A percentile compares a stretch with the other conserved stretches of the same genome.
These are phyloP conservation scores for Phortica variegata DNA, from an alignment of 1,140 invertebrate species.

Conservation along the genomic window DNA sequence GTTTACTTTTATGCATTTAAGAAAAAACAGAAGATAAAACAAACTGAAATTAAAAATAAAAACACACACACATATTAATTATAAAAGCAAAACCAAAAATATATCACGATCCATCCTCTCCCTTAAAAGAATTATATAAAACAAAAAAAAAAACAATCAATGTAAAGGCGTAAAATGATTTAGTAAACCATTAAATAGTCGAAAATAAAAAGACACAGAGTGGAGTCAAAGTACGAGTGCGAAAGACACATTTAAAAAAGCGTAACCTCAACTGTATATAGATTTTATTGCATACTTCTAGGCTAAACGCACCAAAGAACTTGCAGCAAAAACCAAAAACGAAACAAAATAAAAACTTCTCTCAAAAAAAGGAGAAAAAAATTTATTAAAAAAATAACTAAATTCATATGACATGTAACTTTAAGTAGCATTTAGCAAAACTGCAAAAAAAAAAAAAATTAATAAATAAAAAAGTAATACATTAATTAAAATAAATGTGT, in stretches of 20 bases:
- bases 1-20: too few species aligned
- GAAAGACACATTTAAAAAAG: slow-evolving; percentile 15
- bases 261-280: slow-evolving; percentile 40
- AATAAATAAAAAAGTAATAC: too few species aligned
- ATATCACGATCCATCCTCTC: background rate
- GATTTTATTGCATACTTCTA: slow-evolving; percentile 49
- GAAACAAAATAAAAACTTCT: slow-evolving; percentile 23
- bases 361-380: too few species aligned
- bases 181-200: slow-evolving; percentile 33
- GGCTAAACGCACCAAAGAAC: slow-evolving; percentile 41
- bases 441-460: too few species aligned
- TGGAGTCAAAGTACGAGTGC: too few species aligned
- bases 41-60: too few species aligned
- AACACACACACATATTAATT: too few species aligned
- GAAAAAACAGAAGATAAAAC: too few species aligned
- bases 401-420: too few species aligned
- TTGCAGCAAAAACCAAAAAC: slow-evolving; percentile 22
- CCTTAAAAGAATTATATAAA: slow-evolving; percentile 10
- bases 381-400: too few species aligned
- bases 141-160: slow-evolving; percentile 42
- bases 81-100: background rate
- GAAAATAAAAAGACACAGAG: slow-evolving; percentile 22
- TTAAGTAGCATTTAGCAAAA: too few species aligned
- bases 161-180: slow-evolving; percentile 25
- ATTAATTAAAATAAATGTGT: too few species aligned